These are phyloP conservation scores for Epinotia demarniana DNA, from an alignment of 2,888 invertebrate genomes.

Conservation along the genomic window DNA sequence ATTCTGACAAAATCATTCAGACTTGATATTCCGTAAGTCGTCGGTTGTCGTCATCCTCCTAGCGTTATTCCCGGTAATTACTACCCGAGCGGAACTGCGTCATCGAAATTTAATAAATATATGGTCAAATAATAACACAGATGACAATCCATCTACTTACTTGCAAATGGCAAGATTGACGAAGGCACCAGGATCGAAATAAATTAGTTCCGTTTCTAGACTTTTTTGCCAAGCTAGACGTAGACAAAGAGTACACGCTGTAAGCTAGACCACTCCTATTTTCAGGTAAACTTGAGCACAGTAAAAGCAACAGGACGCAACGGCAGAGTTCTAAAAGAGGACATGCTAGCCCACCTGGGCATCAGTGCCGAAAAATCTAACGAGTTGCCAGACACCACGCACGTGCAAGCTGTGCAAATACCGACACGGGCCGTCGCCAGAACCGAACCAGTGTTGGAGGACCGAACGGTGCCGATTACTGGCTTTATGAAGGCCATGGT, in stretches of 20 bases:
- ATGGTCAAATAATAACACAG: no score
- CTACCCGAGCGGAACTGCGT: no score
- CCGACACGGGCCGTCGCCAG: constrained; percentile 59
- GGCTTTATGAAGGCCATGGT: constrained; percentile 97
- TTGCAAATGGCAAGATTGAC: no score
- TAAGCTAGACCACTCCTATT: constrained; percentile 29
- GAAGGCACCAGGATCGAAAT: no score
- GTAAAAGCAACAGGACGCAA: constrained; percentile 93
- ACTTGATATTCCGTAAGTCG: no score
- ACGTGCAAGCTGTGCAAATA: constrained; percentile 58
- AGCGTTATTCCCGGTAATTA: no score
- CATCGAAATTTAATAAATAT: no score
- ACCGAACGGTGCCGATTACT: constrained; percentile 87
- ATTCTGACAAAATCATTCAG: no score
- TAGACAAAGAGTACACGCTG: background rate
- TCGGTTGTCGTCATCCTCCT: no score
- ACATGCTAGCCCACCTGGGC: constrained; percentile 90
- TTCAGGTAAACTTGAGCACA: constrained; percentile 87
- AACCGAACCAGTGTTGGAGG: constrained; percentile 66
- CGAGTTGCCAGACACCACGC: constrained; percentile 58
- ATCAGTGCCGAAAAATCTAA: constrained; percentile 83
- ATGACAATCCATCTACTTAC: no score
- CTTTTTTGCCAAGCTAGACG: no score
- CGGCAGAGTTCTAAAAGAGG: constrained; percentile 97
- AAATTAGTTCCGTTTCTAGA: no score